Evolutionary conservation across 2,888 invertebrate genomes (phyloP).

Genomic region (Timema podura): DNA sequence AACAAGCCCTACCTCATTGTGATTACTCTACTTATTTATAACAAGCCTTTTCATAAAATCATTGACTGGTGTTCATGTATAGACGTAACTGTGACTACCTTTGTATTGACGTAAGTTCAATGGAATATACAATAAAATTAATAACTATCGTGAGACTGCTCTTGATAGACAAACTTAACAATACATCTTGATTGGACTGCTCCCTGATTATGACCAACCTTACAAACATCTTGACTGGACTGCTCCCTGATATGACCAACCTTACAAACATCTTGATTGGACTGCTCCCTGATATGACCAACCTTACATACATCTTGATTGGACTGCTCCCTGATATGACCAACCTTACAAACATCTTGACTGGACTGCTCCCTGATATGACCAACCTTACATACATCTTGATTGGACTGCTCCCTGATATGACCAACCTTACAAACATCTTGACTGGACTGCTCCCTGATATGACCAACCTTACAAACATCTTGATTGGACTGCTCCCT

Average conservation of each 20-base stretch:
- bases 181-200: constrained; percentile 21
- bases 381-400: constrained; percentile 5
- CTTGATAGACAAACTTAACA: too few relatives aligned
- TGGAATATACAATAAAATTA: too few relatives aligned
- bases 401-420: constrained; percentile 25
- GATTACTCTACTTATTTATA: too few relatives aligned
- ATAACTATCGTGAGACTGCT: too few relatives aligned
- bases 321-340: constrained; percentile 24
- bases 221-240: constrained; percentile 18
- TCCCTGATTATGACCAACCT: constrained; percentile 19
- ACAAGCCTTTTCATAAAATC: too few relatives aligned
- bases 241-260: constrained; percentile 21
- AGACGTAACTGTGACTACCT: too few relatives aligned
- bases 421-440: not conserved
- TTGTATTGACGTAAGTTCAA: too few relatives aligned
- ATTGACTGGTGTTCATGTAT: too few relatives aligned
- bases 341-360: constrained; percentile 8
- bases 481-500: constrained; percentile 27
- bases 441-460: constrained; percentile 26
- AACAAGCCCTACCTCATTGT: too few relatives aligned
- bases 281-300: constrained; percentile 22
- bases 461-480: not conserved
- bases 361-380: constrained; percentile 24
- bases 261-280: constrained; percentile 16
- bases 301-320: constrained; percentile 9